Percentiles rank a stretch among this genome's conserved stretches.
Conservation (phyloP, 2,113 vertebrate genomes). For the Phyllostomus hastatus region DNA sequence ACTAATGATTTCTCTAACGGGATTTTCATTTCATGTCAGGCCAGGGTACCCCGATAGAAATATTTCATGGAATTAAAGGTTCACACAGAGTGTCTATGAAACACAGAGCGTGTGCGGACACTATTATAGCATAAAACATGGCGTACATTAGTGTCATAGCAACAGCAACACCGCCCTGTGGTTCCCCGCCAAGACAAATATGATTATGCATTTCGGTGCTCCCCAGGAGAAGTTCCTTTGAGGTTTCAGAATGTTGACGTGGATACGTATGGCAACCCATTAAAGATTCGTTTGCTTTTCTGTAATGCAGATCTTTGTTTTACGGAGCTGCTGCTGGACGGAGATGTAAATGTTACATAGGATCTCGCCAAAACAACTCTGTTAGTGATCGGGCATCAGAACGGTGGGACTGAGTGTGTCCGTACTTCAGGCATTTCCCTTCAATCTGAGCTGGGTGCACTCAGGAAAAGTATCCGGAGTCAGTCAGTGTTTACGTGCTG, state of each 20-base stretch:
- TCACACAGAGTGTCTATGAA: neutral
- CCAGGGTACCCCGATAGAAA: neutral
- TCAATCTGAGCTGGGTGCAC: neutral
- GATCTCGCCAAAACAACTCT: conserved; percentile 39
- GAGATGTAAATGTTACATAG: conserved; percentile 7
- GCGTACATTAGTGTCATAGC: neutral
- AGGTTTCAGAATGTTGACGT: neutral
- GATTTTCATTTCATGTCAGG: neutral
- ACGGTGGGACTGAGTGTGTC: neutral
- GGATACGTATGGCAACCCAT: neutral
- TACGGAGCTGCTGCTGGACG: conserved; percentile 7
- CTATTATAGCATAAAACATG: neutral
- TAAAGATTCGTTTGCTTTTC: conserved; percentile 56
- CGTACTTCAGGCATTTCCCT: neutral
- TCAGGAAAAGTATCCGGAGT: conserved; percentile 40
- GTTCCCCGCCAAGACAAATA: conserved; percentile 14
- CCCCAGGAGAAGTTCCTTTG: neutral
- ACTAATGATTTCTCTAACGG: neutral
- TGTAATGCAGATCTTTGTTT: neutral
- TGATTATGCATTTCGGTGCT: neutral
- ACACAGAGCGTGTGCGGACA: neutral
- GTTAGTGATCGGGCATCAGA: conserved; percentile 34
- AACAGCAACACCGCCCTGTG: neutral
- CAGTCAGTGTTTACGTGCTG: neutral
- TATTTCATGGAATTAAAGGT: neutral